Conservation (phyloP, 2,797 vertebrate species). For the Thaleichthys pacificus region DNA sequence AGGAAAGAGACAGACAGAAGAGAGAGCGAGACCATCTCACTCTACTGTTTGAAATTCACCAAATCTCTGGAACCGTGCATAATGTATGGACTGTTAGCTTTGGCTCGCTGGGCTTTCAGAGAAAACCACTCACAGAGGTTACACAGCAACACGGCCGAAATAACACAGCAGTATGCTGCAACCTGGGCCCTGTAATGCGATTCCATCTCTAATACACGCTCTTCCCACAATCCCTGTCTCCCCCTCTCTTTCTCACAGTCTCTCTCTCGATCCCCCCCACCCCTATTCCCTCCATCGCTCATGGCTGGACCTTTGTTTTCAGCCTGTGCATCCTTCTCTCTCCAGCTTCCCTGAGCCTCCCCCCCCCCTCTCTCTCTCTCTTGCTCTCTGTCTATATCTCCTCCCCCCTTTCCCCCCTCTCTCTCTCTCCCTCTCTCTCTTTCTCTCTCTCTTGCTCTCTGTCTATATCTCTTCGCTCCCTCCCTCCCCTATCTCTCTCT, state of each 20-base stretch:
- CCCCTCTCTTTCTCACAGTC: slow-evolving; percentile 9
- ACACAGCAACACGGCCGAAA: slow-evolving; percentile 38
- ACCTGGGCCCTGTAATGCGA: slow-evolving; percentile 33
- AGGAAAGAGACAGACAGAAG: not conserved
- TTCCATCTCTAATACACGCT: slow-evolving; percentile 30
- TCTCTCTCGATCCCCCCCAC: not conserved
- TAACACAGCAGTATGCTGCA: slow-evolving; percentile 20
- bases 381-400: not conserved
- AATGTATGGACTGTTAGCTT: slow-evolving; percentile 49
- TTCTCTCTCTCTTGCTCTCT: slow-evolving; percentile 63
- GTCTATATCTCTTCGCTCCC: not conserved
- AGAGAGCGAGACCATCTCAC: not conserved
- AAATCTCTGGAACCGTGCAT: slow-evolving; percentile 59
- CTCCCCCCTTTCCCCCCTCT: slow-evolving; percentile 29
- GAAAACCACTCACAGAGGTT: slow-evolving; percentile 50
- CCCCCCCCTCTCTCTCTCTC: not conserved
- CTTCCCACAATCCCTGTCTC: slow-evolving; percentile 19
- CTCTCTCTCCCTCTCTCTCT: slow-evolving; percentile 62
- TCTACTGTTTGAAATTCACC: slow-evolving; percentile 43
- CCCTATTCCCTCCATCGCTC: not conserved
- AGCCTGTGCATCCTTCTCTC: slow-evolving; percentile 6
- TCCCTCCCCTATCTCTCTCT: not conserved
- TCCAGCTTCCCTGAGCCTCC: not conserved
- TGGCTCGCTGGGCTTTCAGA: slow-evolving; percentile 55
- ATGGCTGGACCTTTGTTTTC: slow-evolving; percentile 6